Percentiles rank a stretch among this genome's conserved stretches.
phyloP scores from a whole-genome alignment of 1,140 invertebrate species.

The Oppia nitens region DNA sequence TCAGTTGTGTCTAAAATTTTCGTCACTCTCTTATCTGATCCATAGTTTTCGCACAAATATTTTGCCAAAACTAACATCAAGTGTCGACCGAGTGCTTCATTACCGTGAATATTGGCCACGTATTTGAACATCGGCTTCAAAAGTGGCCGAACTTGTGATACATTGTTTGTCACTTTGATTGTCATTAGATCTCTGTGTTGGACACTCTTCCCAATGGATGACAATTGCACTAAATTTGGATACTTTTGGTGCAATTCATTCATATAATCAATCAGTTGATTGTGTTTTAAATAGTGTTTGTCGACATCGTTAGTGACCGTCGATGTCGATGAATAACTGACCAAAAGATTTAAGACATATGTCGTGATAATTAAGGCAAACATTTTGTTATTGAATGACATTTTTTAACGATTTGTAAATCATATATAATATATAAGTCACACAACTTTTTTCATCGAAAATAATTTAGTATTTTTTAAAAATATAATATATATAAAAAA shows the following conservation, averaged over 20 bases:
- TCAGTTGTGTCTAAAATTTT: constrained; percentile 61
- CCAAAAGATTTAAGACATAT: no score
- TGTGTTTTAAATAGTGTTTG: constrained; percentile 28
- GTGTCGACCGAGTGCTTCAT: constrained; percentile 83
- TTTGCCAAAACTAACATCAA: constrained; percentile 65
- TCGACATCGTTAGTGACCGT: no score
- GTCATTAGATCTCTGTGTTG: constrained; percentile 54
- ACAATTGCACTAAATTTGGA: constrained; percentile 49
- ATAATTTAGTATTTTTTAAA: no score
- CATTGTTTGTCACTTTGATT: constrained; percentile 49
- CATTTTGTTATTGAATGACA: no score
- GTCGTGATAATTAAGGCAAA: no score
- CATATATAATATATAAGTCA: no score
- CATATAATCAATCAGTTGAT: constrained; percentile 25
- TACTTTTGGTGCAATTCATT: constrained; percentile 26
- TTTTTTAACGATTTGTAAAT: no score
- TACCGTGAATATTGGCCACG: constrained; percentile 96
- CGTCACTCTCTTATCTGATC: constrained; percentile 37
- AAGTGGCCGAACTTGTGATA: constrained; percentile 31
- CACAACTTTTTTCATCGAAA: no score
- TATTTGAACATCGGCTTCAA: constrained; percentile 78
- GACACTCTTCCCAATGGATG: constrained; percentile 60
- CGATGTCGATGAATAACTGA: no score
- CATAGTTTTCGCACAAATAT: constrained; percentile 50
- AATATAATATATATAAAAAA: no score